Percentiles rank a stretch among this genome's conserved stretches.
Evolutionary conservation across 2,113 vertebrate species (phyloP).

Genomic region (Myxocyprinus asiaticus): DNA sequence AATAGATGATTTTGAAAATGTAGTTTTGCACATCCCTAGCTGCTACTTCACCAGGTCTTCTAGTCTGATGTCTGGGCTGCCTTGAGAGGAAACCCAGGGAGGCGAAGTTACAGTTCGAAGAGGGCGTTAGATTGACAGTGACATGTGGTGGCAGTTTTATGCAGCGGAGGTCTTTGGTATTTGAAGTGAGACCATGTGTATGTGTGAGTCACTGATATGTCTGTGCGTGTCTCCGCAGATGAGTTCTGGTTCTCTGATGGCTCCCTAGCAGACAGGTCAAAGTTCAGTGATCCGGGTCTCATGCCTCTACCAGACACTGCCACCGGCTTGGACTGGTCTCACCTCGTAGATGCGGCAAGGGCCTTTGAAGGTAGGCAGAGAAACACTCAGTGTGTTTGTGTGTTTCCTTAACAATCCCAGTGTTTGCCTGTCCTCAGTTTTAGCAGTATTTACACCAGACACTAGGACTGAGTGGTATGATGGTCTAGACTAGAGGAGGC

Average conservation of each 20-base stretch:
- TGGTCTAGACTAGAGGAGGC: too few relatives aligned
- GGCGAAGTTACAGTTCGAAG: not conserved
- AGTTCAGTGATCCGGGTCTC: conserved; percentile 91
- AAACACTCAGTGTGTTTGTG: conserved; percentile 49
- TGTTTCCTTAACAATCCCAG: conserved; percentile 48
- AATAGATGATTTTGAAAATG: too few relatives aligned
- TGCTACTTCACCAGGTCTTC: not conserved
- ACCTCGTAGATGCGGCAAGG: conserved; percentile 93
- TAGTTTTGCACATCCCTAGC: too few relatives aligned
- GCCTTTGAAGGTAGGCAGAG: conserved; percentile 90
- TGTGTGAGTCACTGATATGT: conserved; percentile 2
- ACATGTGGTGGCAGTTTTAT: not conserved
- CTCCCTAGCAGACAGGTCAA: conserved; percentile 93
- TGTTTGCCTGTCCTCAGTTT: not conserved
- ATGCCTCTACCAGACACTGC: conserved; percentile 94
- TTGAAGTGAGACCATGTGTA: not conserved
- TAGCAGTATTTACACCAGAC: not conserved
- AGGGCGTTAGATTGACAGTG: not conserved
- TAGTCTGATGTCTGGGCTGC: not conserved
- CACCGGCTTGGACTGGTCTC: conserved; percentile 91
- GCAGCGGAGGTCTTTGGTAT: too few relatives aligned
- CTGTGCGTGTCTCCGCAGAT: conserved; percentile 79
- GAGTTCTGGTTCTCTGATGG: conserved; percentile 98
- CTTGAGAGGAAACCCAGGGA: not conserved
- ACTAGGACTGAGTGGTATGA: too few relatives aligned